Evolutionary conservation across 2,888 invertebrate species (phyloP), one percentile per base, ranked within the genome.

Genomic region (Yponomeuta evonymella): DNA sequence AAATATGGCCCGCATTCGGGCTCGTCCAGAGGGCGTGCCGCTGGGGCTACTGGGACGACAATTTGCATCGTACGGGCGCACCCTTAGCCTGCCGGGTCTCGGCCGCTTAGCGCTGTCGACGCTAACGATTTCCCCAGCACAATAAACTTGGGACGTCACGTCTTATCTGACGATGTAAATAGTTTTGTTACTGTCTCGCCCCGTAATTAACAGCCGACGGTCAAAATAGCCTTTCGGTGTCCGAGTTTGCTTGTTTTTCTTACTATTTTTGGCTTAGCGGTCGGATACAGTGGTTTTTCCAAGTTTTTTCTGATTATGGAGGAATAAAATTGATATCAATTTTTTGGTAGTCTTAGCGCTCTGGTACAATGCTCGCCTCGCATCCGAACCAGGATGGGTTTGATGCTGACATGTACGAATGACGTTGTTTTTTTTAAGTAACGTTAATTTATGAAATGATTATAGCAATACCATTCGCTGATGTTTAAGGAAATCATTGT

Each of bases 101-200:
- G 63, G 30, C 43, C 36, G 70, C 70, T 62, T 63, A 63, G 70
- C 63, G 36, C 36, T 70, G 68, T 68, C 51, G n/a, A 29, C 51
- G 68, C 70, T 70, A 70, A 70, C 70, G 70, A 70, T 70, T 70
- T 70, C 70, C 70, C 10, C n/a, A 63, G 36, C 48, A 70, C 70
- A 70, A 70, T 70, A 70, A 70, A 70, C 70, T 62, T 63, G 70
- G 63, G 70, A 62, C 36, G 85, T 81, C 81, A 36, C 33, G 77
- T 78, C 83, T 88, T 90, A 90, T 90, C 90, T 87, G 72, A 71
- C 72, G 73, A 82, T 81, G 83, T 86, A 86, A 87, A 87, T 87
- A 86, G 83, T 83, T 82, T 79, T 74, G 77, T 76, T 76, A 75
- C 75, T 75, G 76, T 77, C 77, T 33, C 4, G 36, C 33, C 63